These are phyloP conservation scores for Hemicentrotus pulcherrimus DNA, from an alignment of 35 echinoderm and acorn worm genomes.

Conservation along the genomic window DNA sequence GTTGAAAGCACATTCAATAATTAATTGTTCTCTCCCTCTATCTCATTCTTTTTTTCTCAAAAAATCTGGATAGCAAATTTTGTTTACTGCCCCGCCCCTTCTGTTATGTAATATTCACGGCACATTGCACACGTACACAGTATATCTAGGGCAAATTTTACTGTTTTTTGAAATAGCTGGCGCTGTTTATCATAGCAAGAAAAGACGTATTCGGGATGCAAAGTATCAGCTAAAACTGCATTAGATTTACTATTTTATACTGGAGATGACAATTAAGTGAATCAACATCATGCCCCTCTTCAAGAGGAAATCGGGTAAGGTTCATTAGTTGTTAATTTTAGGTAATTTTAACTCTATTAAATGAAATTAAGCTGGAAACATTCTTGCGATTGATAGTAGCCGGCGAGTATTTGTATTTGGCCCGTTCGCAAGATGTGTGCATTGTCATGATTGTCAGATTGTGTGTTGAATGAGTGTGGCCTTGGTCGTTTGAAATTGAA, in stretches of 20 bases:
- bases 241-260: neutral
- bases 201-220: neutral
- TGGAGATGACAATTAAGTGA: neutral
- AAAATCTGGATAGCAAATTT: neutral
- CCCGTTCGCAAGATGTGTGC: too few species aligned
- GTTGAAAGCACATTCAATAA: too few species aligned
- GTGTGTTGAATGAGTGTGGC: neutral
- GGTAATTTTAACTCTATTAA: neutral
- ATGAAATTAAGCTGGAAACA: neutral
- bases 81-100: conserved; percentile 15
- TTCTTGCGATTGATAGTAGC: neutral
- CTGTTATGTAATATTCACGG: neutral
- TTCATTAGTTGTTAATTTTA: neutral
- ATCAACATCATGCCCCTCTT: conserved; percentile 31
- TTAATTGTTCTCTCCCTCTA: too few species aligned
- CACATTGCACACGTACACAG: too few species aligned
- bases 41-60: too few species aligned
- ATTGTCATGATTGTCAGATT: too few species aligned
- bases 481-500: neutral
- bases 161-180: neutral
- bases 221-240: neutral
- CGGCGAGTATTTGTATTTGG: too few species aligned
- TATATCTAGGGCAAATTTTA: neutral
- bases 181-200: neutral
- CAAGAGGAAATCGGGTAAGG: conserved; percentile 43